Base-by-base conservation (phyloP, 1,140 invertebrate genomes). In the Drosophila truncata region DNA sequence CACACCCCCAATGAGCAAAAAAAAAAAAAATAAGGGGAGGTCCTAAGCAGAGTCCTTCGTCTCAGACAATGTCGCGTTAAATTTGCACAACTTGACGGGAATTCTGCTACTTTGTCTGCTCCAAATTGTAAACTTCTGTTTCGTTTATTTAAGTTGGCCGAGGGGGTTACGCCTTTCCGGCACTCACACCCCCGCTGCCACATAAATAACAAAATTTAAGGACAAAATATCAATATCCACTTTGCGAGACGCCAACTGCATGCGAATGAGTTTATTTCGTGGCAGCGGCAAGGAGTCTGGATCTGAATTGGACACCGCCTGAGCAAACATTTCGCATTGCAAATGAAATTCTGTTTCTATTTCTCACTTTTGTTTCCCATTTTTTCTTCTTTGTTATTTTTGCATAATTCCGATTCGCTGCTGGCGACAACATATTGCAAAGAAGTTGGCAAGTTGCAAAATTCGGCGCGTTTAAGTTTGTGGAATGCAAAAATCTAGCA, bases 171-270 rank as follows among this genome's bases (percentile, higher is more conserved):
- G 37, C 35, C 54, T 54, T 49, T 27, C 33, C 18, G 10, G n/a
- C 9, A 25, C 46, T 11, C 60, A 60, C 70, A 33, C 54, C 33
- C 65, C 16, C 37, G 10, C 41, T 23, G 69, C 70, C 80, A 85
- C 82, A 90, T 90, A 90, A 91, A 91, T 90, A 90, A 90, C 86
- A 69, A 86, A 86, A 91, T 91, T 91, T 91, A 86, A 90, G 82
- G 65, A 91, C 86, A 91, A 90, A 90, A 90, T 90, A 90, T 90
- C 86, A 90, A 90, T 90, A 91, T 90, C 86, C 86, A 90, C 86
- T 90, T 90, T 90, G 66, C 60, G 61, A 46, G 33, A 90, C 76
- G 86, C 61, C 79, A 79, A 86, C 79, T 91, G 86, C 87, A 90
- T 90, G 76, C 58, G 86, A 90, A 90, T 90, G 78, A 90, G 85